Base-by-base conservation (phyloP, 2,797 vertebrate genomes). In the Rhabdomys pumilio region DNA sequence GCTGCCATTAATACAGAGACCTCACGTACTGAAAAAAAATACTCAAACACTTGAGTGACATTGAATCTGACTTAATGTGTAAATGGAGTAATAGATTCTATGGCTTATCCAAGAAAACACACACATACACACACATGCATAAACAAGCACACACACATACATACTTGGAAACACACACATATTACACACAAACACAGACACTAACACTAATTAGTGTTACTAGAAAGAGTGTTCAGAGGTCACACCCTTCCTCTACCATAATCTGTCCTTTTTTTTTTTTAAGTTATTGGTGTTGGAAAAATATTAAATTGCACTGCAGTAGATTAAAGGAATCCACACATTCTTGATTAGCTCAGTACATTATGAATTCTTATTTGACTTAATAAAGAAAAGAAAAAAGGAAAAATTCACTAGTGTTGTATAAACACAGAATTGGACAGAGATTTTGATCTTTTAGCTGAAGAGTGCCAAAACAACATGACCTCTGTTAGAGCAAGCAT, bases 31-130 rank as follows among this genome's bases (percentile, higher is more conserved):
- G 1, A 85, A 96, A 75, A 38, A 38, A 34, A 93, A 65, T 83
- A 10, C 57, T 57, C 61, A 82, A 87, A 96, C 77, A 13, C 5
- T 55, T 95, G 38, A 73, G 13, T 86, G 63, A 67, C 31, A 47
- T 82, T 82, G 67, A 86, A 63, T 26, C 10, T 59, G 91, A 63
- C 65, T 75, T 91, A 85, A 86, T 91, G 11, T 89, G 77, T 29
- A 72, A 47, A 34, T 57, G 44, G 34, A 20, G 5, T 67, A 92
- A 38, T 6, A 76, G 20, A 82, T 29, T 88, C n/a, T 61, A 69
- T 50, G 75, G 63, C 69, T 79, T 92, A 3, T 20, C 50, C 20
- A 96, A 83, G 93, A 8, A 6, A 53, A 85, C 44, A 69, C 6
- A 29, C 5, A 83, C 38, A 29, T 24, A 76, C 13, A 14, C 6